These are phyloP conservation scores for Furcula furcula DNA, from an alignment of 2,888 invertebrate species.

Conservation along the genomic window DNA sequence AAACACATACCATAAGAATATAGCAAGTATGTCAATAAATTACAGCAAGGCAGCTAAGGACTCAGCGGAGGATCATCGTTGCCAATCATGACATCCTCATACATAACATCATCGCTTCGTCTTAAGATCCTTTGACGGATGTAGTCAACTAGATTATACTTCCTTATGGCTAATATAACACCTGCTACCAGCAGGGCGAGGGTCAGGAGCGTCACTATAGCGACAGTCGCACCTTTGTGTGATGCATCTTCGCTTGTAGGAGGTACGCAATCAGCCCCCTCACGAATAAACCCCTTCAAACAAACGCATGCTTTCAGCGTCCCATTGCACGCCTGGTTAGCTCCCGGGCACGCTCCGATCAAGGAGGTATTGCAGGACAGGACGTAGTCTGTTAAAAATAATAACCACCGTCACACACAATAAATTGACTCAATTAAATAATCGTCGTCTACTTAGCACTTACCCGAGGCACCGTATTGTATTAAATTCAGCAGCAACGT, in stretches of 20 bases:
- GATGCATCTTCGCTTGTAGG: conserved; percentile 23
- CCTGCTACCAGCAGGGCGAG: conserved; percentile 62
- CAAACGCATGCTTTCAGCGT: conserved; percentile 52
- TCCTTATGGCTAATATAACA: conserved; percentile 64
- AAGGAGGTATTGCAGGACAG: conserved; percentile 65
- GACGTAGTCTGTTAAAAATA: conserved; percentile 79
- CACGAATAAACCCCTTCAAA: conserved; percentile 41
- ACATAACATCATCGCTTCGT: conserved; percentile 69
- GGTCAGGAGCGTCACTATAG: conserved; percentile 61
- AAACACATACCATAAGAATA: conserved; percentile 14
- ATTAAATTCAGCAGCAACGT: conserved; percentile 58
- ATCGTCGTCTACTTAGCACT: conserved; percentile 61
- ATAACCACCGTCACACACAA: conserved; percentile 60
- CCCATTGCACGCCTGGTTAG: conserved; percentile 55
- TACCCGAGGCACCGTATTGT: conserved; percentile 62
- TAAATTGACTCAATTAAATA: conserved; percentile 80
- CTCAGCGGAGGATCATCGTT: conserved; percentile 76
- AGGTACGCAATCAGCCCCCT: conserved; percentile 49
- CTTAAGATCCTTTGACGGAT: conserved; percentile 60
- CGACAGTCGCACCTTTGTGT: conserved; percentile 49
- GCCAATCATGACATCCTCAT: conserved; percentile 80
- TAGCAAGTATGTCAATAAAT: conserved; percentile 30
- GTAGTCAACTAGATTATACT: conserved; percentile 70
- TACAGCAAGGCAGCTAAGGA: conserved; percentile 46
- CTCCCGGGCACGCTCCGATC: conserved; percentile 47